Conservation (phyloP, 2,797 vertebrate species). For the Gobionotothen gibberifrons region DNA sequence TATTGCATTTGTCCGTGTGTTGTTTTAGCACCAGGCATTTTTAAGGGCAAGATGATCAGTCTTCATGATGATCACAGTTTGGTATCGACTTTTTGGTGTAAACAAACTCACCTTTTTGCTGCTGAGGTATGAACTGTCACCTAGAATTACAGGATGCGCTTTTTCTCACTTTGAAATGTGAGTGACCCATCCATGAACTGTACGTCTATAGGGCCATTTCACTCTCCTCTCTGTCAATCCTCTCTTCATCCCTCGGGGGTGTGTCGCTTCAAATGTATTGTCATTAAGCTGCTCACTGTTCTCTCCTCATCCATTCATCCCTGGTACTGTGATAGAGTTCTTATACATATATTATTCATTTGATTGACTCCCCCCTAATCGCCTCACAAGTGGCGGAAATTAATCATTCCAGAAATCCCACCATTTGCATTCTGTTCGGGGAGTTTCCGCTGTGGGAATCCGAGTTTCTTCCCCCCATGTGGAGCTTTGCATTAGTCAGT, state of each 20-base stretch:
- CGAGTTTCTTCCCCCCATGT: background rate
- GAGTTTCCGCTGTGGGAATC: constrained; percentile 32
- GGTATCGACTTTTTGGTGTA: constrained; percentile 50
- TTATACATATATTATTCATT: constrained; percentile 77
- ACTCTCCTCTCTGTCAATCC: constrained; percentile 1
- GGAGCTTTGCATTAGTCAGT: constrained; percentile 13
- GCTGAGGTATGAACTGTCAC: constrained; percentile 57
- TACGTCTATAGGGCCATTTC: background rate
- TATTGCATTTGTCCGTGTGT: background rate
- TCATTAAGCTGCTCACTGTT: constrained; percentile 69
- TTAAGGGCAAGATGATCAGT: constrained; percentile 56
- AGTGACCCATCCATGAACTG: constrained; percentile 47
- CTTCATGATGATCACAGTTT: constrained; percentile 55
- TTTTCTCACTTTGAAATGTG: constrained; percentile 39
- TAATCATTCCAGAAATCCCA: constrained; percentile 72
- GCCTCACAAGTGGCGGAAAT: constrained; percentile 72
- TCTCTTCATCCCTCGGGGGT: constrained; percentile 9
- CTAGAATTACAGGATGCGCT: constrained; percentile 32
- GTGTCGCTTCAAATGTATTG: constrained; percentile 60
- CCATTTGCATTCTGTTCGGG: constrained; percentile 55
- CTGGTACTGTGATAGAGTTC: constrained; percentile 52
- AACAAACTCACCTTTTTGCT: constrained; percentile 40
- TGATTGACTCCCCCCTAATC: constrained; percentile 77
- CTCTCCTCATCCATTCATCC: constrained; percentile 54
- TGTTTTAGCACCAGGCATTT: constrained; percentile 16